These are phyloP conservation scores for Lissocephala sabroskyi DNA, from an alignment of 2,888 invertebrate genomes.

Conservation along the genomic window DNA sequence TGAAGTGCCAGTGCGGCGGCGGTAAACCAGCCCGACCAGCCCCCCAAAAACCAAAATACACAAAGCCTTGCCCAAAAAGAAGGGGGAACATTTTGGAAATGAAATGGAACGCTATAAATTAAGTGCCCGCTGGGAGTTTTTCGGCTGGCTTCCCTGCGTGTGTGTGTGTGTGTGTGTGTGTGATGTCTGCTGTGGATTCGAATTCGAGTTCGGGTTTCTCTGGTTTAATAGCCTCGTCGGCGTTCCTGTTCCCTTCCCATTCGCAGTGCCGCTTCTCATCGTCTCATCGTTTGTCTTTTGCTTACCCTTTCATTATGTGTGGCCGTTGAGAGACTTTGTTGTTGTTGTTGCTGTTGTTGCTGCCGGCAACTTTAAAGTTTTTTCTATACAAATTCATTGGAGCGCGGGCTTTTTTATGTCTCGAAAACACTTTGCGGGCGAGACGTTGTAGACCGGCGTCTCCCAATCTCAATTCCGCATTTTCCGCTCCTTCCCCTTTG, in stretches of 20 bases:
- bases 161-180: constrained; percentile 4
- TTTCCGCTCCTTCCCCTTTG: too few species aligned
- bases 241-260: background rate
- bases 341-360: constrained; percentile 6
- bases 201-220: background rate
- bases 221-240: constrained; percentile 1
- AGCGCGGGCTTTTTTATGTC: constrained; percentile 14
- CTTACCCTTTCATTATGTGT: constrained; percentile 53
- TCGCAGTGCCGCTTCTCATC: background rate
- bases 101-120: constrained; percentile 46
- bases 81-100: constrained; percentile 39
- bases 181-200: background rate
- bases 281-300: constrained; percentile 4
- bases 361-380: constrained; percentile 33
- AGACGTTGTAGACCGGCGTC: too few species aligned
- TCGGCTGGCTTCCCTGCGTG: constrained; percentile 4
- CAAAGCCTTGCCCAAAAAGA: too few species aligned
- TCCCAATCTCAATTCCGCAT: too few species aligned
- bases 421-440: too few species aligned
- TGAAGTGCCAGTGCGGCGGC: too few species aligned
- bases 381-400: constrained; percentile 44
- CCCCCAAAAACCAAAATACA: too few species aligned
- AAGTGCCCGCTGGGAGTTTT: constrained; percentile 60
- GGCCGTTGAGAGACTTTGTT: background rate
- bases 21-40: too few species aligned